phyloP scores from a whole-genome alignment of 2,888 invertebrate species.

The Encarsia formosa region DNA sequence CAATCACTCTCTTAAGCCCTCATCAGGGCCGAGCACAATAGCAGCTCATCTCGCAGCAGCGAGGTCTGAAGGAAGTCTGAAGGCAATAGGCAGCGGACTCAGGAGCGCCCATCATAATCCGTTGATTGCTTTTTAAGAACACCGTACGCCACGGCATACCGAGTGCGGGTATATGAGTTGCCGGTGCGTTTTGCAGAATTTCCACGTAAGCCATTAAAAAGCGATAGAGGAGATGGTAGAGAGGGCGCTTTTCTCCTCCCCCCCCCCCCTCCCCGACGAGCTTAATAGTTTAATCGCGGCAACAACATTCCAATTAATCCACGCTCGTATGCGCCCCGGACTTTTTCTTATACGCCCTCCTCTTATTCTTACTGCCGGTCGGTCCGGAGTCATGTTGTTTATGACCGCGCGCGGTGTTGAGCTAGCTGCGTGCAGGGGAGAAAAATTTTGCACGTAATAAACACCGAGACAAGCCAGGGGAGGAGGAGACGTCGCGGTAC shows the following conservation, averaged over 20 bases:
- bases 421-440: slow-evolving; percentile 13
- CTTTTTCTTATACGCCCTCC: background rate
- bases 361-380: slow-evolving; percentile 28
- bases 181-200: background rate
- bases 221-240: slow-evolving; percentile 8
- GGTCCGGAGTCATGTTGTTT: slow-evolving; percentile 34
- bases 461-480: slow-evolving; percentile 25
- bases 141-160: background rate
- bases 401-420: slow-evolving; percentile 17
- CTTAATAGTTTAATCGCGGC: slow-evolving; percentile 44
- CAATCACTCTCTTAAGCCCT: too few relatives aligned
- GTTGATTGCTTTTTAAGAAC: slow-evolving; percentile 25
- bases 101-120: background rate
- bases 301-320: slow-evolving; percentile 44
- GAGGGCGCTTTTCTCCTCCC: background rate
- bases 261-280: background rate
- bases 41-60: too few relatives aligned
- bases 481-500: too few relatives aligned
- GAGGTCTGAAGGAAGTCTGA: too few relatives aligned
- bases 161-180: background rate
- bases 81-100: too few relatives aligned
- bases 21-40: too few relatives aligned
- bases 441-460: slow-evolving; percentile 49
- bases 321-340: background rate
- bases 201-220: slow-evolving; percentile 25